phyloP scores from a whole-genome alignment of 2,113 vertebrate genomes.

The Sphyrna mokarran region DNA sequence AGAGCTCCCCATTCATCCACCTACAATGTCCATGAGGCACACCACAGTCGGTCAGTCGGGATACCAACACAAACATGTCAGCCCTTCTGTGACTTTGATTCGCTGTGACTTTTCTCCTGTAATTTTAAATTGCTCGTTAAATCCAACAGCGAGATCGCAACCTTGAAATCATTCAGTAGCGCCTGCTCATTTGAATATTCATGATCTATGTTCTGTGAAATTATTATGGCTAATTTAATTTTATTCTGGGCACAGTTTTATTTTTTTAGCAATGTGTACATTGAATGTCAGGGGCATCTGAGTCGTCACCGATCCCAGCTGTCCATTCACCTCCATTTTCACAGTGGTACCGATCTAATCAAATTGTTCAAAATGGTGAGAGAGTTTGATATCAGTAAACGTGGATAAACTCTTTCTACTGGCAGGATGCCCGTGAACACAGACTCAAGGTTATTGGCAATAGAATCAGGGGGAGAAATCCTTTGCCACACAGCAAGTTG shows the following conservation, averaged over 20 bases:
- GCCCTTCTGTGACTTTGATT: neutral
- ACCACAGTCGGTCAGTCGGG: neutral
- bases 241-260: neutral
- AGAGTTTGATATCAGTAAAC: neutral
- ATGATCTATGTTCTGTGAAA: neutral
- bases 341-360: neutral
- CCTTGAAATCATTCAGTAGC: neutral
- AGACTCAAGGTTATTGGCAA: neutral
- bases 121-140: neutral
- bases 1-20: neutral
- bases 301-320: neutral
- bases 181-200: neutral
- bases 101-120: neutral
- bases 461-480: neutral
- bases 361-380: neutral
- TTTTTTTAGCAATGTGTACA: neutral
- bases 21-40: neutral
- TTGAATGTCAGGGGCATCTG: neutral
- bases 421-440: neutral
- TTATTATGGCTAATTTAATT: neutral
- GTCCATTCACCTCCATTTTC: neutral
- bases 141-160: neutral
- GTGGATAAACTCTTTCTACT: neutral
- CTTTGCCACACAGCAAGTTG: neutral
- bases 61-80: neutral